phyloP scores from a whole-genome alignment of 2,113 vertebrate genomes.

The Pseudorhombus dupliciocellatus region DNA sequence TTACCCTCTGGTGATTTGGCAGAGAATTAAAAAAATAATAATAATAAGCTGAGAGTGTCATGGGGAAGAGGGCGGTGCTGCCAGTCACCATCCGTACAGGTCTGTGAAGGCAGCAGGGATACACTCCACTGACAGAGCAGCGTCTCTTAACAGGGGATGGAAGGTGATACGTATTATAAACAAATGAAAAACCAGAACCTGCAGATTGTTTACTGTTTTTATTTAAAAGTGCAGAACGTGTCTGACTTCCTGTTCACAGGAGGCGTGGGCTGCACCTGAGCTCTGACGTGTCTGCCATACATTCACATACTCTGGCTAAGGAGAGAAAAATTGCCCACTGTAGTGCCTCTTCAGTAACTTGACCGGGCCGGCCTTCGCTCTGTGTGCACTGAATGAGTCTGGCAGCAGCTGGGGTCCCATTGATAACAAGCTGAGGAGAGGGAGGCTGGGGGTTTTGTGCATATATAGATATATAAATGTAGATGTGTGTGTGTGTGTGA shows the following conservation, averaged over 20 bases:
- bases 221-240: slow-evolving; percentile 3
- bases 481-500: background rate
- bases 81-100: slow-evolving; percentile 19
- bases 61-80: slow-evolving; percentile 8
- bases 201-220: background rate
- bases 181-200: background rate
- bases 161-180: background rate
- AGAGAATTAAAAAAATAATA: background rate
- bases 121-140: slow-evolving; percentile 11
- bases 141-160: slow-evolving; percentile 21
- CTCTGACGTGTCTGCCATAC: slow-evolving; percentile 52
- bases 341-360: slow-evolving; percentile 68
- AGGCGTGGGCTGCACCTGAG: slow-evolving; percentile 7
- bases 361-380: slow-evolving; percentile 59
- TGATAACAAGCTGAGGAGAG: slow-evolving; percentile 36
- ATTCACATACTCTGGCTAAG: slow-evolving; percentile 59
- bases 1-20: slow-evolving; percentile 21
- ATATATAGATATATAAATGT: background rate
- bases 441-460: background rate
- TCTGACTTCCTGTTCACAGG: slow-evolving; percentile 19
- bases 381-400: slow-evolving; percentile 50
- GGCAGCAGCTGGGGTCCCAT: slow-evolving; percentile 42
- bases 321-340: slow-evolving; percentile 59
- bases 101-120: slow-evolving; percentile 14
- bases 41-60: slow-evolving; percentile 8